These are phyloP conservation scores for Corythoichthys intestinalis DNA, from an alignment of 2,113 vertebrate genomes.

Conservation along the genomic window DNA sequence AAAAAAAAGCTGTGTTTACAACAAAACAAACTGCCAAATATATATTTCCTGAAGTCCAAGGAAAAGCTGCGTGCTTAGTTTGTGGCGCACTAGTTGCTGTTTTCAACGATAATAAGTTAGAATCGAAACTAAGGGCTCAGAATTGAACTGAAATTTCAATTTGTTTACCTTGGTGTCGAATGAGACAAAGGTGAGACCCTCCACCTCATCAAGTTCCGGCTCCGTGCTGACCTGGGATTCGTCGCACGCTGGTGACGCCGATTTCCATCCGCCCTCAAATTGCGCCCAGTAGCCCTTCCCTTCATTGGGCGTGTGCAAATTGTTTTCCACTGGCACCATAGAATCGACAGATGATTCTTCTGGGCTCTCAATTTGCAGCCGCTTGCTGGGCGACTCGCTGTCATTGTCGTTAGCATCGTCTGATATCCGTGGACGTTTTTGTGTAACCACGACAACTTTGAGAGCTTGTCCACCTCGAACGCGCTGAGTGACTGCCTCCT, in stretches of 20 bases:
- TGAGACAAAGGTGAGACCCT: slow-evolving; percentile 91
- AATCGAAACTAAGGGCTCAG: not conserved
- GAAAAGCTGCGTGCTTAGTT: no score
- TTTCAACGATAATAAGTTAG: not conserved
- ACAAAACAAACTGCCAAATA: no score
- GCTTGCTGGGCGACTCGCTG: not conserved
- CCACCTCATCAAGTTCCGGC: slow-evolving; percentile 89
- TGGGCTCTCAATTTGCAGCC: not conserved
- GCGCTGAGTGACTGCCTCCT: slow-evolving; percentile 64
- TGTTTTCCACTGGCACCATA: not conserved
- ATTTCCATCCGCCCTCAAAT: slow-evolving; percentile 28
- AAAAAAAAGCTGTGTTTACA: no score
- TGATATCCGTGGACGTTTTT: not conserved
- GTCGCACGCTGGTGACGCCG: slow-evolving; percentile 21
- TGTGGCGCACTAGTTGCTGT: no score
- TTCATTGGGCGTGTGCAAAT: slow-evolving; percentile 24
- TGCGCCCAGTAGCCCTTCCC: slow-evolving; percentile 64
- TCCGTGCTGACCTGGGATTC: slow-evolving; percentile 74
- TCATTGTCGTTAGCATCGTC: not conserved
- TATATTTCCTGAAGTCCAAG: no score
- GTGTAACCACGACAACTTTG: slow-evolving; percentile 41
- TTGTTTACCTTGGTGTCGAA: slow-evolving; percentile 85
- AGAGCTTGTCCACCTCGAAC: slow-evolving; percentile 41
- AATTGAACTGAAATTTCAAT: not conserved
- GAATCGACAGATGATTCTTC: not conserved